These are phyloP conservation scores for Dendrophyllia cribrosa DNA, from an alignment of 64 coral and sea anemone genomes.

Conservation along the genomic window DNA sequence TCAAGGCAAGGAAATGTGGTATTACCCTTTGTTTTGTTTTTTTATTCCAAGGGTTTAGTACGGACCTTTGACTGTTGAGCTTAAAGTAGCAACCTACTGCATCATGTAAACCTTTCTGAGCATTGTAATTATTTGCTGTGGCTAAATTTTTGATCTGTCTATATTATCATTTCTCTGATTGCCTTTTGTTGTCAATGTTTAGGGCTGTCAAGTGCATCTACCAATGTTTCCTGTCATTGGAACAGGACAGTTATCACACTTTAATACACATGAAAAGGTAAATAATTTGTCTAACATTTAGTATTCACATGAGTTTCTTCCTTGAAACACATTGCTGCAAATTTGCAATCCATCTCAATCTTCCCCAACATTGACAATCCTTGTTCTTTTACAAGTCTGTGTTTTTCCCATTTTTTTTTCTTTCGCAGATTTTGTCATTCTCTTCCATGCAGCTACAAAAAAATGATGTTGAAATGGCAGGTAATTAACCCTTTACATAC, in stretches of 20 bases:
- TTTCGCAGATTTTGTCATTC: neutral
- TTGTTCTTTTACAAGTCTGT: neutral
- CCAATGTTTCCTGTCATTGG: neutral
- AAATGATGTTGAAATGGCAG: conserved; percentile 1
- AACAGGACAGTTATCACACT: neutral
- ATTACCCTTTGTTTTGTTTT: no score
- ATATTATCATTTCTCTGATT: no score
- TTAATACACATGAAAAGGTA: conserved; percentile 21
- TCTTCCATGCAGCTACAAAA: neutral
- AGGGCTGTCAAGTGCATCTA: conserved; percentile 34
- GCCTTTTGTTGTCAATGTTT: neutral
- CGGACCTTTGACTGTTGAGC: no score
- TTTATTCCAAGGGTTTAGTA: no score
- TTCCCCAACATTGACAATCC: neutral
- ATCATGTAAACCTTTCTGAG: no score
- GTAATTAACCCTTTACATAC: neutral
- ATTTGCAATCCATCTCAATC: no score
- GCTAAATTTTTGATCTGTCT: no score
- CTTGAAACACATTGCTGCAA: no score
- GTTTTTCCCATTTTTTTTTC: neutral
- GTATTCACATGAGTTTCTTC: no score
- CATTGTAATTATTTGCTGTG: no score
- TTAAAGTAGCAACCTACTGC: no score
- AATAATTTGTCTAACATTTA: neutral
- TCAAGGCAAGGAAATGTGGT: no score